Base-by-base conservation (phyloP, 37 sponge, comb jelly and placozoan species). In the Dysidea cf. avara region DNA sequence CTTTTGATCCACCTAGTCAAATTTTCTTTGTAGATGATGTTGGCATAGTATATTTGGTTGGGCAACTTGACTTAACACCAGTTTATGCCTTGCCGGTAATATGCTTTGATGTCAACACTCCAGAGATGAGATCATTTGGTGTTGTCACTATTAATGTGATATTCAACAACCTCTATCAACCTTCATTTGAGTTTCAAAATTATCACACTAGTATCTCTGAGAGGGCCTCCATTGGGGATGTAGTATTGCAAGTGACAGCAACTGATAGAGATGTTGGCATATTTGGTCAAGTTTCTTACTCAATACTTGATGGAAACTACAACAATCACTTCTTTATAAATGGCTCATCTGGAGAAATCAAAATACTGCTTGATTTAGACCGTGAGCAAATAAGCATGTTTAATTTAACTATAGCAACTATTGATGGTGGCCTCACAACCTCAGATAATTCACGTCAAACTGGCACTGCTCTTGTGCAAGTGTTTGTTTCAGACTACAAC, bases 231-330 rank as follows among this genome's bases (percentile, higher is more conserved):
- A 68, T 82, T 20, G 64, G 71, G 0, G 55, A 49, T 2, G n/a
- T 60, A 35, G 80, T 55, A 29, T 36, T 1, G 17, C 67, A 31
- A 1, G 87, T 91, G 0, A 21, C 17, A 24, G 92, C 92, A 16
- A 75, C 60, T 7, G 92, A 91, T 30, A 39, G 38, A n/a, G 92
- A 91, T 59, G 66, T 85, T 4, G 87, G 87, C 1, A 82, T 78
- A 57, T 82, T 73, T 66, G 86, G 84, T 37, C 64, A 85, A 33
- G 13, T 90, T n/a, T 34, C 61, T 9, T 90, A 90, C 38, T 22
- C 68, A 24, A 85, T 90, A 11, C 7, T 37, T 18, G 72, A 35
- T 36, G 91, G 86, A 14, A 81, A 90, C 63, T 59, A 60, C 39
- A 74, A 76, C 48, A 68, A 85, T 39, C 67, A 63, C 29, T 90